Conservation (phyloP, 1,140 invertebrate genomes). For the Galendromus occidentalis region DNA sequence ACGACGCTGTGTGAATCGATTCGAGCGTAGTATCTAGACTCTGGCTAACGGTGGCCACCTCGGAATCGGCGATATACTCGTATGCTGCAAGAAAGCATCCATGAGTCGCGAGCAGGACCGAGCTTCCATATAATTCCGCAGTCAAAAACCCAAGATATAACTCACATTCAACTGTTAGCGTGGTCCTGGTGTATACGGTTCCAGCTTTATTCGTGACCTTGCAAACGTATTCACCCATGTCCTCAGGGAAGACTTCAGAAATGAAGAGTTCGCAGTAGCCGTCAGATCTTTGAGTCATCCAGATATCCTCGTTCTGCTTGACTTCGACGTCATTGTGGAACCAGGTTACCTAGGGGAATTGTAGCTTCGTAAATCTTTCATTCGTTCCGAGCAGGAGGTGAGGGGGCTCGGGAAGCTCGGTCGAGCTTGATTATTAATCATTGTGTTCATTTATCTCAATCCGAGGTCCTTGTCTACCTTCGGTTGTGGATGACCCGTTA, state of each 20-base stretch:
- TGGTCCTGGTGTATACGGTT: slow-evolving; percentile 53
- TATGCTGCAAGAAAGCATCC: slow-evolving; percentile 46
- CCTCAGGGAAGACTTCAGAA: slow-evolving; percentile 79
- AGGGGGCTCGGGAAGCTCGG: too few relatives aligned
- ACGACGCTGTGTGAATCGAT: slow-evolving; percentile 13
- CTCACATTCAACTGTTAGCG: slow-evolving; percentile 60
- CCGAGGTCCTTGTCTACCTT: not conserved
- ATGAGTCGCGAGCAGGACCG: not conserved
- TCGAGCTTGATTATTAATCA: too few relatives aligned
- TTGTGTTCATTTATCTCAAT: not conserved
- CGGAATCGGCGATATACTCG: slow-evolving; percentile 73
- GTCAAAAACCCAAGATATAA: slow-evolving; percentile 8
- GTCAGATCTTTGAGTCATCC: slow-evolving; percentile 47
- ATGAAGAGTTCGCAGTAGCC: slow-evolving; percentile 63
- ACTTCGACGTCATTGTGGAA: slow-evolving; percentile 49
- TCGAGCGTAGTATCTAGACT: slow-evolving; percentile 15
- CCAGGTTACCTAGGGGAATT: slow-evolving; percentile 52
- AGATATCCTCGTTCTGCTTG: slow-evolving; percentile 53
- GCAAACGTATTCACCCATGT: slow-evolving; percentile 67
- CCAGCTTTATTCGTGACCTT: slow-evolving; percentile 61
- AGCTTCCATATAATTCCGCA: too few relatives aligned
- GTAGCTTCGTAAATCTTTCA: too few relatives aligned
- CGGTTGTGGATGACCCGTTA: not conserved
- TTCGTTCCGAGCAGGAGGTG: too few relatives aligned
- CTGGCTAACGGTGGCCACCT: slow-evolving; percentile 41